Conservation (phyloP, 2,888 invertebrate genomes). For the Catocala sponsa region DNA sequence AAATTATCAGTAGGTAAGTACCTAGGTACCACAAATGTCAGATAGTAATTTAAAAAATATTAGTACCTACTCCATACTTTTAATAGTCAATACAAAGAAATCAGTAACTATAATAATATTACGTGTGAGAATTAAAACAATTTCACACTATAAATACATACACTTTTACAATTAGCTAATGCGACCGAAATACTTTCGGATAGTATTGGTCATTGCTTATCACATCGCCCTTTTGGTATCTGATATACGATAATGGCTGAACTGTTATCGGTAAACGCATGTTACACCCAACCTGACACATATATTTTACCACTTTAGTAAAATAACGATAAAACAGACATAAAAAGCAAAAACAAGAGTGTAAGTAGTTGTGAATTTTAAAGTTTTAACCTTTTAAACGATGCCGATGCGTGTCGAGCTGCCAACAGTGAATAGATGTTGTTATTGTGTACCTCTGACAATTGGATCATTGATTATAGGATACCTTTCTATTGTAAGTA, state of each 20-base stretch:
- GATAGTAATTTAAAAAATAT: too few species aligned
- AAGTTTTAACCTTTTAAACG: not conserved
- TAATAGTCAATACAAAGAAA: too few species aligned
- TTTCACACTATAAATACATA: too few species aligned
- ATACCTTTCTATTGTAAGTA: constrained; percentile 78
- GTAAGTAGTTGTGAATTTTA: too few species aligned
- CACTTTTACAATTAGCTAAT: too few species aligned
- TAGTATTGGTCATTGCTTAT: constrained; percentile 49
- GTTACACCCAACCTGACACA: not conserved
- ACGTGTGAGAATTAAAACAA: too few species aligned
- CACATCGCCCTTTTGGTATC: constrained; percentile 45
- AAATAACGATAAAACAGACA: not conserved
- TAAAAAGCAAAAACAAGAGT: too few species aligned
- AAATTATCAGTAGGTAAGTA: too few species aligned
- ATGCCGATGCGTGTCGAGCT: constrained; percentile 56
- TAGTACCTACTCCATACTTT: too few species aligned
- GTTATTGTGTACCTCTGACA: constrained; percentile 72
- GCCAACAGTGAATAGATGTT: constrained; percentile 69
- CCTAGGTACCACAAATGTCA: too few species aligned
- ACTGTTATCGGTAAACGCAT: constrained; percentile 34
- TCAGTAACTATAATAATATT: too few species aligned
- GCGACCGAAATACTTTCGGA: not conserved
- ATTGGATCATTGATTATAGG: constrained; percentile 75
- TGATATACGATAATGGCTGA: constrained; percentile 51
- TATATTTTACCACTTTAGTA: not conserved